Conservation (phyloP, 1,140 invertebrate species). For the Schlechtendalia chinensis region DNA sequence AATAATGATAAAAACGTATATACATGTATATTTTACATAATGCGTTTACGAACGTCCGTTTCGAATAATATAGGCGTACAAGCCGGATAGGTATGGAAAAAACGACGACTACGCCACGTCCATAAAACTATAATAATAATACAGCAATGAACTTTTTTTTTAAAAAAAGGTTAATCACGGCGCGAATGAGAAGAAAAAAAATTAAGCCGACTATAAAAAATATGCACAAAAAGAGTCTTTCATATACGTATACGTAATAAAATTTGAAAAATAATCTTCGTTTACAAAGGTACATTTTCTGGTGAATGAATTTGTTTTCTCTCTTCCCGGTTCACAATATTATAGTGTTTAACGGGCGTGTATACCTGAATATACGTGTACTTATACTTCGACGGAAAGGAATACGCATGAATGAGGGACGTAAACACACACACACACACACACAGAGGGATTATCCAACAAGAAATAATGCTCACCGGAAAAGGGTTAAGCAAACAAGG, state of each 20-base stretch:
- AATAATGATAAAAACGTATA: too few species aligned
- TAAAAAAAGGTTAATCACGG: background rate
- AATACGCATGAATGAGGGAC: background rate
- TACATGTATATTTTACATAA: too few species aligned
- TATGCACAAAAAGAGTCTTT: background rate
- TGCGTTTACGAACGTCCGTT: too few species aligned
- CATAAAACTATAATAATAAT: too few species aligned
- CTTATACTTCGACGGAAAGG: background rate
- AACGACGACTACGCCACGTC: too few species aligned
- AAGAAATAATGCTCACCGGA: background rate
- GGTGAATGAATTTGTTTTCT: background rate
- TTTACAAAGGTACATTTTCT: background rate
- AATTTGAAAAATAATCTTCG: background rate
- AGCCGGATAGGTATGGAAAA: too few species aligned
- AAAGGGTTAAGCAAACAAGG: constrained; percentile 34
- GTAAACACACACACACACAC: background rate
- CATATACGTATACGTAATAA: too few species aligned
- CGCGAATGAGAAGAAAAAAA: background rate
- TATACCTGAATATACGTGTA: too few species aligned
- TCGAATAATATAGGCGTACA: too few species aligned
- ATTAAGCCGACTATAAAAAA: background rate
- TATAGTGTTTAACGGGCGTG: too few species aligned
- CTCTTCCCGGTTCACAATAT: too few species aligned
- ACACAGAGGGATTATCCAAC: background rate
- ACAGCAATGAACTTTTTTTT: background rate